Evolutionary conservation across 2,113 vertebrate genomes (phyloP).

Genomic region (Carettochelys insculpta): DNA sequence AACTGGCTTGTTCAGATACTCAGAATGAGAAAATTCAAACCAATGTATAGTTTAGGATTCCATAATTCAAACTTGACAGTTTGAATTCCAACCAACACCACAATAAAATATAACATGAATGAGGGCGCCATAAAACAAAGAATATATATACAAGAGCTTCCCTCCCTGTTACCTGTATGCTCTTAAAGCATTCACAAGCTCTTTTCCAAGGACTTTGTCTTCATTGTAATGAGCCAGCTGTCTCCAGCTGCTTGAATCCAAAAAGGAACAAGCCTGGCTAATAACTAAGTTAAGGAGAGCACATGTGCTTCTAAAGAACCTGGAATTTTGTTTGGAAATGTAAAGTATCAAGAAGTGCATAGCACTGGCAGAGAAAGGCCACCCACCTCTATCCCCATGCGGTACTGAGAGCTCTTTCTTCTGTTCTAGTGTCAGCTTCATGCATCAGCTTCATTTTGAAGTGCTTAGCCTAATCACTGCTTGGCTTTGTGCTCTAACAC

Average conservation of each 20-base stretch:
- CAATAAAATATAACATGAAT: conserved; percentile 37
- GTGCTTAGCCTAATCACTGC: background rate
- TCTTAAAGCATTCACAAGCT: background rate
- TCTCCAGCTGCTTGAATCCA: conserved; percentile 16
- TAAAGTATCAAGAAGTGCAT: background rate
- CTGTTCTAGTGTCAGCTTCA: background rate
- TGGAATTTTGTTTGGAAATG: background rate
- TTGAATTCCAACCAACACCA: background rate
- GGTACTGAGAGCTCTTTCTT: background rate
- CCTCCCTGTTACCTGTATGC: background rate
- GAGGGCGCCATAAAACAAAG: conserved; percentile 23
- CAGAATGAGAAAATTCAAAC: too few relatives aligned
- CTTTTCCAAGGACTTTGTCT: background rate
- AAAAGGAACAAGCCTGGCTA: background rate
- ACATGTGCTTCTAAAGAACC: background rate
- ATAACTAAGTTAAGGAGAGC: background rate
- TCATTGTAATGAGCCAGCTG: background rate
- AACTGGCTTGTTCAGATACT: too few relatives aligned
- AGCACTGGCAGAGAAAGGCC: background rate
- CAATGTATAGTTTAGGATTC: too few relatives aligned
- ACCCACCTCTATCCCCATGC: background rate
- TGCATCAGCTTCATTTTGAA: background rate
- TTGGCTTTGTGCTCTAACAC: background rate
- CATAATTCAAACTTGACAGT: too few relatives aligned
- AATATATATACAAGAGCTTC: background rate